A percentile compares a stretch with the other conserved stretches of the same genome.
These are phyloP conservation scores for Athalia cordata DNA, from an alignment of 2,888 invertebrate genomes.

Conservation along the genomic window DNA sequence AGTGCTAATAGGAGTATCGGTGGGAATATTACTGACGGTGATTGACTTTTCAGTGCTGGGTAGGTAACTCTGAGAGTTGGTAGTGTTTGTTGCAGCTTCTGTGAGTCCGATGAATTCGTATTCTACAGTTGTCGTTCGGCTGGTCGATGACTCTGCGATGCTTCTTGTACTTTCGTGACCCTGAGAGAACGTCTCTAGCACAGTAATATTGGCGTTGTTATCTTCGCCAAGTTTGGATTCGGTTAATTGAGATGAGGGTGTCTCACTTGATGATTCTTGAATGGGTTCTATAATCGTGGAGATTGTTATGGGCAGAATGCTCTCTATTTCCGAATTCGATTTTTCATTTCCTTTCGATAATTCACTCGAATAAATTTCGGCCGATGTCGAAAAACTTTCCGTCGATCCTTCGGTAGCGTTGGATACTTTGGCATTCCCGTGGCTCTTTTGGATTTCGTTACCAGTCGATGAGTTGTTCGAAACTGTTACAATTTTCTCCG, in stretches of 20 bases:
- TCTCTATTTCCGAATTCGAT: neutral
- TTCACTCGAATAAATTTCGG: neutral
- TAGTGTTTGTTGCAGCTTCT: slow-evolving; percentile 52
- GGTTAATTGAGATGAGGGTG: neutral
- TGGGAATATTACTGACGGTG: slow-evolving; percentile 6
- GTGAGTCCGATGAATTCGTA: slow-evolving; percentile 66
- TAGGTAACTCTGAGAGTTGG: slow-evolving; percentile 43
- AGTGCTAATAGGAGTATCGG: slow-evolving; percentile 15
- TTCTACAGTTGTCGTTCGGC: slow-evolving; percentile 58
- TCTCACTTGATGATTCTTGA: slow-evolving; percentile 21
- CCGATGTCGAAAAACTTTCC: slow-evolving; percentile 11
- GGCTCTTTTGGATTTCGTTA: slow-evolving; percentile 53
- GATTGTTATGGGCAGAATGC: neutral
- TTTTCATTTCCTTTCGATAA: slow-evolving; percentile 7
- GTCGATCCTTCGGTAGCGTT: slow-evolving; percentile 55
- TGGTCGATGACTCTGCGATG: neutral
- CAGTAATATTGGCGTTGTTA: neutral
- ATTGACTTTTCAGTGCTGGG: slow-evolving; percentile 18
- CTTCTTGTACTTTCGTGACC: neutral
- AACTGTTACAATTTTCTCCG: slow-evolving; percentile 42
- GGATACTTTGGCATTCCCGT: slow-evolving; percentile 52
- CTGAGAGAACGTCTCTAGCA: neutral
- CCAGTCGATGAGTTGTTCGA: slow-evolving; percentile 31
- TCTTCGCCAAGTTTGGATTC: slow-evolving; percentile 4
- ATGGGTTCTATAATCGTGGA: neutral